Evolutionary conservation across 1,140 invertebrate genomes (phyloP).

Genomic region (Hyles vespertilio): DNA sequence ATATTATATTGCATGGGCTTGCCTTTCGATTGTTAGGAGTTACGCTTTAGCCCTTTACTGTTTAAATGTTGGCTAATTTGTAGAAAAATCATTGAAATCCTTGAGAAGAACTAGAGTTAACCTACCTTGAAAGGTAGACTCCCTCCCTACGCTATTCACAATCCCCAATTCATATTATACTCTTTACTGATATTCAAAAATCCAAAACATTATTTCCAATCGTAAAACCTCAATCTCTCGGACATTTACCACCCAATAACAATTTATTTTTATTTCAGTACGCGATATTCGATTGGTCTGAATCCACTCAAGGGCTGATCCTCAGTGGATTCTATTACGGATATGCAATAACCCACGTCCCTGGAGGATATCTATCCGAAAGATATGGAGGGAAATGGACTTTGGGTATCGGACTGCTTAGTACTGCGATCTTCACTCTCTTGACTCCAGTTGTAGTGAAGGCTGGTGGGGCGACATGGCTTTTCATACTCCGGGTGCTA

Average conservation of each 20-base stretch:
- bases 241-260: not conserved
- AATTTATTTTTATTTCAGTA: slow-evolving; percentile 37
- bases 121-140: too few relatives aligned
- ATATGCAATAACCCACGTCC: slow-evolving; percentile 79
- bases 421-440: slow-evolving; percentile 78
- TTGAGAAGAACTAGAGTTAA: too few relatives aligned
- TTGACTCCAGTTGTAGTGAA: slow-evolving; percentile 73
- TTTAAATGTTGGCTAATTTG: too few relatives aligned
- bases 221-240: not conserved
- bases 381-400: slow-evolving; percentile 77
- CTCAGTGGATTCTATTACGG: slow-evolving; percentile 79
- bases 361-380: slow-evolving; percentile 78
- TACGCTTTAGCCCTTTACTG: too few relatives aligned
- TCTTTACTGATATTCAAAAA: not conserved
- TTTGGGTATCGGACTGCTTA: slow-evolving; percentile 79
- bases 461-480: slow-evolving; percentile 72
- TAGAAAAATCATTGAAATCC: too few relatives aligned
- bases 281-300: slow-evolving; percentile 77
- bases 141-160: too few relatives aligned
- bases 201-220: not conserved
- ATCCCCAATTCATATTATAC: too few relatives aligned
- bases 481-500: slow-evolving; percentile 80
- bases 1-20: too few relatives aligned
- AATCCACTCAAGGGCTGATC: slow-evolving; percentile 77
- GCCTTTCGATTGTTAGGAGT: too few relatives aligned